Base-by-base conservation (phyloP, 1,140 invertebrate genomes). In the Anoplophora glabripennis region DNA sequence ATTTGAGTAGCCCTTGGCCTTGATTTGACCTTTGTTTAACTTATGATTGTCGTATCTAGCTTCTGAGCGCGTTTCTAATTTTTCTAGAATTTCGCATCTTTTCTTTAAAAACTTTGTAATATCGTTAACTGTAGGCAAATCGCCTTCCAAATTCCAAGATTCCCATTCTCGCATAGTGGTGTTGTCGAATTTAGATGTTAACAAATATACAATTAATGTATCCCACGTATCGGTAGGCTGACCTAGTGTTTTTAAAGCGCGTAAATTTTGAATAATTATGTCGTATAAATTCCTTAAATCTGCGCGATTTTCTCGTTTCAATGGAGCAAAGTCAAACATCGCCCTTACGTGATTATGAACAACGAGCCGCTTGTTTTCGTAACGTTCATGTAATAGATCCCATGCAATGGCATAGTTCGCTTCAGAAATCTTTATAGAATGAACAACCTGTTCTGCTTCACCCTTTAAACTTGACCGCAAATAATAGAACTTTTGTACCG, bases 151-250 rank as follows among this genome's bases (percentile, higher is more conserved):
- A 18, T 47, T 35, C 10, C 15, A 40, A 1, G 17, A 40, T 52
- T 62, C 47, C 60, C 55, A 62, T 35, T 57, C 60, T 15, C 44
- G 35, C 36, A 34, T 40, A 14, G 47, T 51, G 14, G 10, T 38
- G 34, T 17, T 7, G 40, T 62, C 60, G 42, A 61, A 37, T 37
- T 53, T 62, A 34, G 11, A 35, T 7, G 38, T 40, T 11, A 57
- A 34, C 12, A 62, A 33, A 18, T 57, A 37, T 44, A 62, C 57
- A 7, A 62, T 35, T 15, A 57, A 36, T n/a, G 48, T 53, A 46
- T 52, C 60, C 60, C 60, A 62, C 12, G 35, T 57, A 12, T 57
- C 36, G 18, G 34, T 40, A 10, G 60, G 54, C 52, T 49, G 18
- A 11, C 48, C 48, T 35, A 57, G 33, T 49, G 53, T 18, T 49